A percentile compares a stretch with the other conserved stretches of the same genome.
Conservation (phyloP, 1,140 invertebrate genomes). For the Trichomalopsis sarcophagae region DNA sequence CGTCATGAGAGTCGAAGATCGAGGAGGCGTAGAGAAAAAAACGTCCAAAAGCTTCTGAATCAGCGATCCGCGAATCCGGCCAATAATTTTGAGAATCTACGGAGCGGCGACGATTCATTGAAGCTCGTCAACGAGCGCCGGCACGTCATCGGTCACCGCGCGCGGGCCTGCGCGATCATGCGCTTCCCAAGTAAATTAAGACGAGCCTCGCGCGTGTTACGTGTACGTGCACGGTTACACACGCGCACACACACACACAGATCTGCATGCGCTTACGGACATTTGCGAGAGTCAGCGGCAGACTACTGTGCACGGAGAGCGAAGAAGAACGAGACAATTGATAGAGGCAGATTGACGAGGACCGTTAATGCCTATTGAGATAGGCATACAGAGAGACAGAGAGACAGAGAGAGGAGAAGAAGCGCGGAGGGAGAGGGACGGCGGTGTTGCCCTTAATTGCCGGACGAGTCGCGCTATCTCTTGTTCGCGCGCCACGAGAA, state of each 20-base stretch:
- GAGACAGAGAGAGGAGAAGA: background rate
- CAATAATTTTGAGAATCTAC: background rate
- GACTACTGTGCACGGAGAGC: background rate
- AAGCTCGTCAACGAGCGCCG: background rate
- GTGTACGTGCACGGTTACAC: background rate
- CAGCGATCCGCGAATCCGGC: background rate
- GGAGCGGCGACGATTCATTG: slow-evolving; percentile 12
- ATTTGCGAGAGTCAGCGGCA: background rate
- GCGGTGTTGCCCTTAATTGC: slow-evolving; percentile 40
- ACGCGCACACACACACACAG: too few species aligned
- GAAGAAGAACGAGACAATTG: slow-evolving; percentile 50
- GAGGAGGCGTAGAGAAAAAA: background rate
- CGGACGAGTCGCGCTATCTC: background rate
- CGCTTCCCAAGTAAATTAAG: slow-evolving; percentile 31
- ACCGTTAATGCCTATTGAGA: slow-evolving; percentile 51
- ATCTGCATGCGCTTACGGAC: background rate
- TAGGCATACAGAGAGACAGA: background rate
- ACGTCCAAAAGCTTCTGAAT: background rate
- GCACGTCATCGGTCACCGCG: slow-evolving; percentile 18
- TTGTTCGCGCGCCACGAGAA: too few species aligned
- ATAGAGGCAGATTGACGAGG: slow-evolving; percentile 52
- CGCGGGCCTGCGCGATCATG: slow-evolving; percentile 4
- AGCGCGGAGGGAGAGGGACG: background rate
- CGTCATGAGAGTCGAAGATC: background rate
- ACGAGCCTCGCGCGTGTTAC: background rate